phyloP scores from a whole-genome alignment of 35 echinoderm and acorn worm genomes.

The Holothuria glaberrima region DNA sequence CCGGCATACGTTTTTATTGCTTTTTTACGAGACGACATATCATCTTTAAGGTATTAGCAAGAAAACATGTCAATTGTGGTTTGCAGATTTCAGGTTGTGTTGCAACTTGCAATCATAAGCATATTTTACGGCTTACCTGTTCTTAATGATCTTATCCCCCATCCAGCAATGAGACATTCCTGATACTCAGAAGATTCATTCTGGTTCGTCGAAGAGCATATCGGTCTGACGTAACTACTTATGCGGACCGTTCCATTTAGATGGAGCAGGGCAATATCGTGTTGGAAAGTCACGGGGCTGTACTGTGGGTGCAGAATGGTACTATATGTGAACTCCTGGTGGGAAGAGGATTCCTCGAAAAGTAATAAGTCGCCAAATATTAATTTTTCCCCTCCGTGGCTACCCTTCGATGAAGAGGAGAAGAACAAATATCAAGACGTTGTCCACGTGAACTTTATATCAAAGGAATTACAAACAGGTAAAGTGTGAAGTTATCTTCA shows the following conservation, averaged over 20 bases:
- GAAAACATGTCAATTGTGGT: not conserved
- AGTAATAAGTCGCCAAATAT: constrained; percentile 4
- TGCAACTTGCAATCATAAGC: not conserved
- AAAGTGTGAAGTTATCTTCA: too few relatives aligned
- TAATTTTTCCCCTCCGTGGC: constrained; percentile 1
- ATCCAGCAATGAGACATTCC: constrained; percentile 44
- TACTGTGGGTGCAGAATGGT: not conserved
- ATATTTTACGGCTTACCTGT: not conserved
- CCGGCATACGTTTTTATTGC: too few relatives aligned
- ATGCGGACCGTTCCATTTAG: constrained; percentile 7
- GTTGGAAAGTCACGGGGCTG: constrained; percentile 3
- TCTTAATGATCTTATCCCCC: constrained; percentile 11
- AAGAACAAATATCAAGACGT: too few relatives aligned
- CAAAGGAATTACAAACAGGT: too few relatives aligned
- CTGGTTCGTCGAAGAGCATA: not conserved
- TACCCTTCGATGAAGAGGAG: not conserved
- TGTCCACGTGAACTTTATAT: too few relatives aligned
- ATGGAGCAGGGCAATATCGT: constrained; percentile 33
- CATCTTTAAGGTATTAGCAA: too few relatives aligned
- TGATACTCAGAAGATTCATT: not conserved
- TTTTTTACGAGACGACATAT: too few relatives aligned
- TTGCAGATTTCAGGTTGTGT: not conserved
- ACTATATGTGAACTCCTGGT: constrained; percentile 5
- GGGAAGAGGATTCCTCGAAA: not conserved
- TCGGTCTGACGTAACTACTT: constrained; percentile 20